A percentile compares a stretch with the other conserved stretches of the same genome.
phyloP scores from a whole-genome alignment of 1,140 invertebrate genomes.

The Tetramorium alpestre region DNA sequence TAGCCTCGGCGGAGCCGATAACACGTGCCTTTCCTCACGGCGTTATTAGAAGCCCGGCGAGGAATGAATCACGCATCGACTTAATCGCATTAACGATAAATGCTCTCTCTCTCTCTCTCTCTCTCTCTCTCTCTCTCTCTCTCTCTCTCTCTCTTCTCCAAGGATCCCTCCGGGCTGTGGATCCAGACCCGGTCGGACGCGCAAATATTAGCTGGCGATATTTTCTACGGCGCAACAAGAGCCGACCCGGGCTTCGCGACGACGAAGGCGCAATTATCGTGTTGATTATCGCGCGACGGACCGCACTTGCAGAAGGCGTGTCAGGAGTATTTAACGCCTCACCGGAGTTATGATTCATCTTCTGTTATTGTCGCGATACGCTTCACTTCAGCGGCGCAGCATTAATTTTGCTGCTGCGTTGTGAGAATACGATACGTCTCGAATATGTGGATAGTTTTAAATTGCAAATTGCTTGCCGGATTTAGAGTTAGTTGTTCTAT shows the following conservation, averaged over 20 bases:
- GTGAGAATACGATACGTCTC: neutral
- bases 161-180: slow-evolving; percentile 34
- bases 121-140: neutral
- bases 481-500: neutral
- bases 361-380: neutral
- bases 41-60: slow-evolving; percentile 62
- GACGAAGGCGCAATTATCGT: slow-evolving; percentile 18
- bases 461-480: neutral
- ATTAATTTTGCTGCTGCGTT: neutral
- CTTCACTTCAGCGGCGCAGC: neutral
- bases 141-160: neutral
- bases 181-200: slow-evolving; percentile 26
- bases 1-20: slow-evolving; percentile 17
- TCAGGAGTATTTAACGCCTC: slow-evolving; percentile 1
- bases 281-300: slow-evolving; percentile 8
- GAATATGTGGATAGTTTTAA: neutral
- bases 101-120: neutral
- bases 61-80: slow-evolving; percentile 66
- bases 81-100: slow-evolving; percentile 70
- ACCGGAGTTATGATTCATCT: slow-evolving; percentile 8
- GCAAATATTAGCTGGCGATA: slow-evolving; percentile 67
- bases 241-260: neutral
- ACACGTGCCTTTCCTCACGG: slow-evolving; percentile 41
- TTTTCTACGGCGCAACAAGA: slow-evolving; percentile 31
- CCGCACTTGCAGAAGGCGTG: neutral